phyloP scores from a whole-genome alignment of 1,140 invertebrate species.

The Harpegnathos saltator region DNA sequence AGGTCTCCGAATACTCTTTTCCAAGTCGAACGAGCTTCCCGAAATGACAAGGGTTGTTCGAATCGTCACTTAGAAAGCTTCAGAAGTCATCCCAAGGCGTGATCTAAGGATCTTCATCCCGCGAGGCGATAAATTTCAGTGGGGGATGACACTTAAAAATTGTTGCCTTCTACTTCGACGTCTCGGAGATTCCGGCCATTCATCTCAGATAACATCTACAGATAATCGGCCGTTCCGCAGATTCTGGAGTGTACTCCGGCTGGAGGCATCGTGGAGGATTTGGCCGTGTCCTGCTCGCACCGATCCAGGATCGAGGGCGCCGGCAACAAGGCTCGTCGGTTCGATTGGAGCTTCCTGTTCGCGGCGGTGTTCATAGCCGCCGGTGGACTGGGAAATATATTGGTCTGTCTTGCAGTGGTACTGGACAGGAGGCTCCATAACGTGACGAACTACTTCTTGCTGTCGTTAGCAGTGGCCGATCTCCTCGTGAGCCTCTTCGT shows the following conservation, averaged over 20 bases:
- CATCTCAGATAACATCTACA: slow-evolving; percentile 9
- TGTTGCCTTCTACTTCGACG: slow-evolving; percentile 12
- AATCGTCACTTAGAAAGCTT: background rate
- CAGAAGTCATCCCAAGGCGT: background rate
- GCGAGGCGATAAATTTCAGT: slow-evolving; percentile 7
- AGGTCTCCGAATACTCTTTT: too few species aligned
- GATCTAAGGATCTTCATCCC: slow-evolving; percentile 6
- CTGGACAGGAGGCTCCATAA: slow-evolving; percentile 95
- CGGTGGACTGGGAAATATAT: slow-evolving; percentile 95
- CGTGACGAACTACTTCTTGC: slow-evolving; percentile 97
- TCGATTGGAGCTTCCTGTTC: slow-evolving; percentile 92
- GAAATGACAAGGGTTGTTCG: background rate
- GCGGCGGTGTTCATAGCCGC: slow-evolving; percentile 93
- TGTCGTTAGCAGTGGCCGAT: slow-evolving; percentile 97
- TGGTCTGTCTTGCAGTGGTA: slow-evolving; percentile 96
- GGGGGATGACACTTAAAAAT: slow-evolving; percentile 24
- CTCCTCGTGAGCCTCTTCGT: slow-evolving; percentile 95
- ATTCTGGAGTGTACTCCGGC: slow-evolving; percentile 74
- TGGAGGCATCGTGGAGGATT: slow-evolving; percentile 65
- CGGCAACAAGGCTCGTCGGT: slow-evolving; percentile 61
- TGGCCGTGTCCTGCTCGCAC: slow-evolving; percentile 71
- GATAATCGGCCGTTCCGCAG: slow-evolving; percentile 48
- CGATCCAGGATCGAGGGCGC: slow-evolving; percentile 53
- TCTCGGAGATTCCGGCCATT: background rate
- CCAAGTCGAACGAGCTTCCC: background rate